Base-by-base conservation (phyloP, 2,888 invertebrate genomes). In the Drosophila incognita region DNA sequence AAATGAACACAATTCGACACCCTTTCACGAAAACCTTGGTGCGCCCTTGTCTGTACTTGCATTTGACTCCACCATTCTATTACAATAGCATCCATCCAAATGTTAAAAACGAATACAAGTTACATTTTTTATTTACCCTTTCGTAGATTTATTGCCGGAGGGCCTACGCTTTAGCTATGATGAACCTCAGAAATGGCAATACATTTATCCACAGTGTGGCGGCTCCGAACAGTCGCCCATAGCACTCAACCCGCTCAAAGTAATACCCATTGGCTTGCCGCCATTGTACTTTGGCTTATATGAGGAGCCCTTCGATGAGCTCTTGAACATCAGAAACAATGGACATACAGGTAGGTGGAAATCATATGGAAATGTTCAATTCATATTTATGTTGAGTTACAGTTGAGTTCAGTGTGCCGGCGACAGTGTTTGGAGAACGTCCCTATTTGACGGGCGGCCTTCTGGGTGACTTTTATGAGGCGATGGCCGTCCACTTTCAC, bases 211-310 rank as follows among this genome's bases (percentile, higher is more conserved):
- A 0, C 93, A 94, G 3, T 96, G 96, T 86, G 94, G 94, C 18
- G 96, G 96, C 1, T 91, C 94, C 3, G 94, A 94, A 76, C 96
- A 96, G 90, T 96, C 96, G 0, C 96, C 92, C 35, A 91, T 92
- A 46, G 69, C 88, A 0, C 84, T 92, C 15, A 76, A 74, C 57
- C 62, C 67, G 0, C 74, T 71, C 29, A 90, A 92, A 70, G 75
- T 81, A 3, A 71, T 86, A 38, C 63, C 83, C 10, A 65, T 90
- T 36, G 61, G 68, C 0, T 31, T 90, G 29, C 80, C 96, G 61
- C 95, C 96, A 0, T 94, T 96, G 7, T 92, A 95, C 87, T 95
- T 95, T 89, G 94, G 95, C 51, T 95, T 95, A 2, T 96, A 96
- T 91, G 95, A 95, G 81, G 95, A 95, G 88, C 77, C 77, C 11